Evolutionary conservation across 2,797 vertebrate genomes (phyloP).

Genomic region (Neomorphus geoffroyi): DNA sequence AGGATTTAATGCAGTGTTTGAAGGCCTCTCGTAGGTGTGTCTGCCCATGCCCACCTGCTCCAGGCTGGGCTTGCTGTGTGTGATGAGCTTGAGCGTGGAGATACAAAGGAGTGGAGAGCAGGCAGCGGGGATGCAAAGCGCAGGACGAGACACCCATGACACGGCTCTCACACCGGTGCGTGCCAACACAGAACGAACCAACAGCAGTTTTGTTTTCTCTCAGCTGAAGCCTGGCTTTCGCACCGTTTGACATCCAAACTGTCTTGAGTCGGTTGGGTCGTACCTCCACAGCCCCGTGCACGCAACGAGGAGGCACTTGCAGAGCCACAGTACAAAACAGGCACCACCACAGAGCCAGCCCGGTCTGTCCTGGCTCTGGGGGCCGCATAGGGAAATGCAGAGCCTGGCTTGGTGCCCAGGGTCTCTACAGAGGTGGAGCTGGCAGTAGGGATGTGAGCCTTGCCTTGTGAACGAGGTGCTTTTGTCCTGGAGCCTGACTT

Average conservation of each 20-base stretch:
- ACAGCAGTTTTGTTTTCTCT: background rate
- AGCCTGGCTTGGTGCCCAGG: background rate
- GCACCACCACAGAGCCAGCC: background rate
- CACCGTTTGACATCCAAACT: background rate
- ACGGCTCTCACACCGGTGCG: background rate
- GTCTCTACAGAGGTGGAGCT: background rate
- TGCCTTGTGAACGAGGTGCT: background rate
- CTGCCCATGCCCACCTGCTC: background rate
- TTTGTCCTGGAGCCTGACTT: background rate
- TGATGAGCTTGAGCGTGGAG: background rate
- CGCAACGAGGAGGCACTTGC: background rate
- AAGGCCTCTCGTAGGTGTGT: background rate
- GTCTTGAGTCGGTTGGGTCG: rapidly evolving
- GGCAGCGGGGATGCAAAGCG: background rate
- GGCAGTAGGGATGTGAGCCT: background rate
- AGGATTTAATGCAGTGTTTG: background rate
- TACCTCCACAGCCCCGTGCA: background rate
- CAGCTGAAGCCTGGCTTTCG: background rate
- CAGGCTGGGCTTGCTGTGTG: rapidly evolving
- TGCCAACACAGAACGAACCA: background rate
- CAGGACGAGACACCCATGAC: background rate
- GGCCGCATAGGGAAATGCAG: rapidly evolving
- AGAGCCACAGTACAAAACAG: background rate
- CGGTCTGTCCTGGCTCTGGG: rapidly evolving
- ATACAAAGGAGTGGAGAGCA: rapidly evolving